Conservation (phyloP, 1,140 invertebrate genomes). For the Sminthurinus signatus region DNA sequence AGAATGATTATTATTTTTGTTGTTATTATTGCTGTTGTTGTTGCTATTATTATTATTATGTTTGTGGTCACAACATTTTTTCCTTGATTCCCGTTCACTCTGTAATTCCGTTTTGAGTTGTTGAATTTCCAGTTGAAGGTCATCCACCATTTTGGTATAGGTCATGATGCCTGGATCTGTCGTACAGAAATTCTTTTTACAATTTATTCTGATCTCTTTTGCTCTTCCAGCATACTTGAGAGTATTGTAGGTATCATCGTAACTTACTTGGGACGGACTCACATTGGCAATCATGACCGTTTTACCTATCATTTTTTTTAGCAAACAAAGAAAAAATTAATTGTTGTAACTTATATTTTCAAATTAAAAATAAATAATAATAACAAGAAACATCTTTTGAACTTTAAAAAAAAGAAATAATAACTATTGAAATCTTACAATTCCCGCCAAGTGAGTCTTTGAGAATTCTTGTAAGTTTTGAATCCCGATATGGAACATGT, state of each 20-base stretch:
- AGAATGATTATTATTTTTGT: too few species aligned
- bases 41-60: background rate
- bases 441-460: constrained; percentile 72
- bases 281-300: constrained; percentile 98
- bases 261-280: constrained; percentile 68
- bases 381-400: too few species aligned
- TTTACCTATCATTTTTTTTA: too few species aligned
- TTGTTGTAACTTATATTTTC: too few species aligned
- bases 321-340: too few species aligned
- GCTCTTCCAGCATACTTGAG: constrained; percentile 82
- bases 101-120: constrained; percentile 10
- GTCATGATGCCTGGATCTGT: background rate
- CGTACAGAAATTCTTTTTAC: constrained; percentile 20
- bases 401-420: too few species aligned
- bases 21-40: background rate
- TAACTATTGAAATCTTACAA: too few species aligned
- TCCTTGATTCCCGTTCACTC: background rate
- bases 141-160: constrained; percentile 3
- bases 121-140: constrained; percentile 13
- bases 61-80: too few species aligned
- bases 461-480: constrained; percentile 89
- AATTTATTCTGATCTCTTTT: constrained; percentile 59
- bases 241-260: constrained; percentile 96
- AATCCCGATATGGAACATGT: constrained; percentile 67
- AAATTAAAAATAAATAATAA: too few species aligned